Evolutionary conservation across 1,140 invertebrate genomes (phyloP), one percentile per base, ranked within the genome.

Genomic region (Orchesella cincta): DNA sequence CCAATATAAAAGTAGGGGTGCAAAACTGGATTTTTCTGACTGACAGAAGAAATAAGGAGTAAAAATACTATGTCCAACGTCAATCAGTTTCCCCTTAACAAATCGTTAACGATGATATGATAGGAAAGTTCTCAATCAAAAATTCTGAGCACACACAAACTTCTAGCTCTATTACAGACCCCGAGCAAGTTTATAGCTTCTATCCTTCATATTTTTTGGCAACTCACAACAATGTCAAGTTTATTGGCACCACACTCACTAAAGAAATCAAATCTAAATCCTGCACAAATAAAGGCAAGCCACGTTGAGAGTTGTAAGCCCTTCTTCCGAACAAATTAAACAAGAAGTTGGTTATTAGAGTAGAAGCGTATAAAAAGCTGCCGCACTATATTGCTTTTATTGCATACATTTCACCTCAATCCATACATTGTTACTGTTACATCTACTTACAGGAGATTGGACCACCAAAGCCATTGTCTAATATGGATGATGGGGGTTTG

Each of bases 221-320:
- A 46, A 20, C 62, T 31, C 12, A 33, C 28, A 5, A 2, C 28
- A 31, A 33, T 29, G 62, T 67, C 31, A 31, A 16, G 12, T 67
- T 67, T 67, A 67, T 67, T 67, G 62, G 62, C 62, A 67, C 28
- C 14, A n/a, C n/a, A n/a, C n/a, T n/a, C n/a, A n/a, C n/a, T n/a
- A n/a, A n/a, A n/a, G n/a, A n/a, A 33, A 67, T 67, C 62, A 31
- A 67, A 67, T 29, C 31, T 12, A 31, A 31, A 57, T 18, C n/a
- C 12, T 57, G 54, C 14, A 18, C 12, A 57, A 31, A 33, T 29
- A 33, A 29, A 14, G 29, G 31, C 31, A 67, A 33, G 23, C 23
- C 14, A 57, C 5, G n/a, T n/a, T n/a, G n/a, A n/a, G n/a, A n/a
- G n/a, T n/a, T n/a, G n/a, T 14, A 57, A 12, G 23, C 52, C 3